phyloP scores from a whole-genome alignment of 37 sponge, comb jelly and placozoan genomes.

The Crambe crambe region DNA sequence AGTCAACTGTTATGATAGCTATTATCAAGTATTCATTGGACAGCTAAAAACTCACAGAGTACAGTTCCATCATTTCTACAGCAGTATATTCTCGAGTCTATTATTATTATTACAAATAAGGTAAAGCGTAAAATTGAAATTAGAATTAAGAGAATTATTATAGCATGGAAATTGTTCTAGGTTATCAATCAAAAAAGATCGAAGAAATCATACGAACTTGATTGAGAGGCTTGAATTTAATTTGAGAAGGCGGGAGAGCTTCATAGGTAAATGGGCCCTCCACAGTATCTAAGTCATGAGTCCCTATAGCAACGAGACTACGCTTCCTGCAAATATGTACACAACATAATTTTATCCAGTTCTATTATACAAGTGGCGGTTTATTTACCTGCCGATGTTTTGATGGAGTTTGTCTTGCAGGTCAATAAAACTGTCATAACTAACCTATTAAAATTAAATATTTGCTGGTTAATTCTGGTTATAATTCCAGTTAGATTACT shows the following conservation, averaged over 20 bases:
- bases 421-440: conserved; percentile 92
- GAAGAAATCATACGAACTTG: too few species aligned
- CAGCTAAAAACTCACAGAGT: conserved; percentile 49
- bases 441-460: conserved; percentile 42
- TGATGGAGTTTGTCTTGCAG: conserved; percentile 98
- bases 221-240: conserved; percentile 91
- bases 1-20: too few species aligned
- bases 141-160: too few species aligned
- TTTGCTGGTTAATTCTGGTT: too few species aligned
- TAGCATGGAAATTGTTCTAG: too few species aligned
- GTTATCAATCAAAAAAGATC: too few species aligned
- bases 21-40: too few species aligned
- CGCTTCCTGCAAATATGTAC: conserved; percentile 56
- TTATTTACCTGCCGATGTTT: conserved; percentile 87
- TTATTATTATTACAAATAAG: too few species aligned
- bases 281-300: conserved; percentile 94
- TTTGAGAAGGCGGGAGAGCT: conserved; percentile 88
- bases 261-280: conserved; percentile 97
- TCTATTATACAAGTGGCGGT: too few species aligned
- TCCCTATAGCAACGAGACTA: conserved; percentile 92
- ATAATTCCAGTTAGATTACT: too few species aligned
- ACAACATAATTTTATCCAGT: too few species aligned
- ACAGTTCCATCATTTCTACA: conserved; percentile 75
- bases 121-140: not conserved
- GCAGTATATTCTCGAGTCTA: conserved; percentile 76